Base-by-base conservation (phyloP, 2,113 vertebrate species). In the Mugil cephalus region DNA sequence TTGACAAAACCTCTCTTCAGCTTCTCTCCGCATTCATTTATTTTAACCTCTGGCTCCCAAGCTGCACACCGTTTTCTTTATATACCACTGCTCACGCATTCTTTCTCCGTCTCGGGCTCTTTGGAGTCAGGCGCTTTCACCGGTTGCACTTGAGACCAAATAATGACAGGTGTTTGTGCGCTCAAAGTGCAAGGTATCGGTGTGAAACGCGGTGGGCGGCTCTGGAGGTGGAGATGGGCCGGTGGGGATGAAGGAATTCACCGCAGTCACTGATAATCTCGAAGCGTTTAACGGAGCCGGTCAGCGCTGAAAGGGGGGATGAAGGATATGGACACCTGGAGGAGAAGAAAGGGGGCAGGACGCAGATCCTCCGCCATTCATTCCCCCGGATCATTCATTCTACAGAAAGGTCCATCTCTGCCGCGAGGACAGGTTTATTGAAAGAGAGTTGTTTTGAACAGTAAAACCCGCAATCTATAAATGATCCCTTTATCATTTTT, bases 111-210 rank as follows among this genome's bases (percentile, higher is more conserved):
- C 24, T 30, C 24, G 24, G 3, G 24, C 24, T 30, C 24, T 30
- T 30, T 30, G 5, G 24, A 30, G 5, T 30, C 24, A 5, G 24
- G 2, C 24, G 24, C 24, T 30, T 30, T 30, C 24, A 5, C 24
- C 3, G 75, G 74, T 42, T 71, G 55, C 74, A 70, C 72, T 66
- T 46, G 42, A 85, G 79, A 82, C 36, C 35, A 39, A 62, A 78
- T 55, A 67, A 55, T 6, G 12, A 55, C 75, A 80, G 74, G 68
- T 77, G 48, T 76, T 47, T 69, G 69, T 53, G 46, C 24, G 1
- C 53, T 69, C 21, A 64, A 39, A 87, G 52, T 64, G 45, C 65
- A 64, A 70, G 60, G 48, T 55, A 72, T 82, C 50, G 48, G 39
- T 51, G 62, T 3, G 10, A 38, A 12, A 59, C 69, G 46, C 51